Evolutionary conservation across 2,888 invertebrate species (phyloP), one percentile per base, ranked within the genome.

Genomic region (Actias luna): DNA sequence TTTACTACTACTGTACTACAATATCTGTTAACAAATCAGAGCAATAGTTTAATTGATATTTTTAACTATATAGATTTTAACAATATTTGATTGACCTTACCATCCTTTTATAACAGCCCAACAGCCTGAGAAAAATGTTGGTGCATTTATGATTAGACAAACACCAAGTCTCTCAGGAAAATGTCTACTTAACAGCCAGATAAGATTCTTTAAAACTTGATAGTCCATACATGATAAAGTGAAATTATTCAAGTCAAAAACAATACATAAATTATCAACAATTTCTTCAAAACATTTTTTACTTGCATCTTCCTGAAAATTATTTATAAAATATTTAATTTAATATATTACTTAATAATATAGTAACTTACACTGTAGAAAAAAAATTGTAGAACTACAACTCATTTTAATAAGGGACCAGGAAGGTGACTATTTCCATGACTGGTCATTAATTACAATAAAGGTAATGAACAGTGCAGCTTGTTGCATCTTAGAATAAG

Each of bases 191-290:
- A 96, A 92, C 46, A 96, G 83, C 96, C 96, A 96, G 68, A 96
- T 96, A 39, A 97, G 88, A 80, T 96, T 96, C 83, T 96, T 96
- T 16, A 96, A 93, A 66, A 96, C 93, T 82, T 96, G 96, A 82
- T 96, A 96, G 79, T 97, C 96, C 96, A 97, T 96, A 76, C 96
- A 96, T 55, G 94, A 94, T 55, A 96, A 86, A 64, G 95, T 95
- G 78, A 97, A 96, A 70, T 94, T 95, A 69, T 94, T 94, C 70
- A 97, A 84, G 84, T 97, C 96, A 85, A 97, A 97, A 46, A 96
- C 94, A 78, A 97, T 96, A 79, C 96, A 96, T 22, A 96, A 82
- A 77, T 96, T 96, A 85, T 97, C 96, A 22, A 95, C 93, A 2
- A 96, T 95, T 83, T 96, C 96, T 80, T 96, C 96, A 82, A 96